Base-by-base conservation (phyloP, 2,888 invertebrate species). In the Epinotia brunnichana region DNA sequence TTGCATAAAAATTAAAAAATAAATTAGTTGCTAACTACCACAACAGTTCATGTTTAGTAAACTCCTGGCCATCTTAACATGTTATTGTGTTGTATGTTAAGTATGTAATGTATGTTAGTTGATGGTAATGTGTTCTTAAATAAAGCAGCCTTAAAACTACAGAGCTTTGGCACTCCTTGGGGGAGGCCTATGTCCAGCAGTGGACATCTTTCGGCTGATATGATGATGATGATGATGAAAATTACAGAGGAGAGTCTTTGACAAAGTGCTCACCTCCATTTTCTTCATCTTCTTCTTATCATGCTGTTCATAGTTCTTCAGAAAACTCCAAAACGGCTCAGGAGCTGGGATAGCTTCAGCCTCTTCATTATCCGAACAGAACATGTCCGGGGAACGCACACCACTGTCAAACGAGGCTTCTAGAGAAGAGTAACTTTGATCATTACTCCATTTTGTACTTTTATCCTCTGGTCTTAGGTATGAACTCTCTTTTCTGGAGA, bases 341-440 rank as follows among this genome's bases (percentile, higher is more conserved):
- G 76, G 72, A 21, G 73, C 76, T 15, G 75, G 70, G 21, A 84
- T 87, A 0, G 77, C 78, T 9, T 86, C 87, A 2, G 85, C 88
- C 59, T 90, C 92, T 68, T 95, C 95, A 57, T 94, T 94, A 74
- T 95, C 95, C 74, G 94, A 95, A 83, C 72, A 44, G 21, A 96
- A 96, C 82, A 96, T 89, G 81, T 96, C 95, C 0, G 96, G 96
- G 68, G 95, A 95, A 60, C 93, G 81, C 54, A 92, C 87, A 76
- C 92, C 92, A 80, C 92, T 93, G 79, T 92, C 92, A 86, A 90
- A 92, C 1, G 92, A 92, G 13, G 88, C 89, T 74, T 93, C 92
- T 1, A 90, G 81, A 13, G 92, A 93, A 2, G 92, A 92, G 73
- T 85, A 89, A 75, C 91, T 92, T 17, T 90, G 89, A 48, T 93